phyloP scores from a whole-genome alignment of 2,888 invertebrate species.

The Hydropsyche betteni region DNA sequence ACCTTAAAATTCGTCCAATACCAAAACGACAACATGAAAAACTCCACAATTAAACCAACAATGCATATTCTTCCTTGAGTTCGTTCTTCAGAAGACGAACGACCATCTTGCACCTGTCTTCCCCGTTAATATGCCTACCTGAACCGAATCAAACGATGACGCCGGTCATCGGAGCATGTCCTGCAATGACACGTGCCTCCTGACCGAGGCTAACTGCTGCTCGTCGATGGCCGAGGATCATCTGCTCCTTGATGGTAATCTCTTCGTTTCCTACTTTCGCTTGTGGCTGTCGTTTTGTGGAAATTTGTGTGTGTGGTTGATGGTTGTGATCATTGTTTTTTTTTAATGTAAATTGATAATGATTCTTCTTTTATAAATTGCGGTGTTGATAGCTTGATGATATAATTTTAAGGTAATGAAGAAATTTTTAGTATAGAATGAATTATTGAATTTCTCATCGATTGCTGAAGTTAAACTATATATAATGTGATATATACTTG shows the following conservation, averaged over 20 bases:
- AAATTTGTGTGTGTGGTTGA: neutral
- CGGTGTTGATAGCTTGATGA: too few relatives aligned
- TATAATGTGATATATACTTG: too few relatives aligned
- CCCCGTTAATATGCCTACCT: conserved; percentile 45
- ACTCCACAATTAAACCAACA: too few relatives aligned
- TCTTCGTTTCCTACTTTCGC: too few relatives aligned
- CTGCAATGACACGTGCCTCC: conserved; percentile 14
- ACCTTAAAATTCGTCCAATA: too few relatives aligned
- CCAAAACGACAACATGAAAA: too few relatives aligned
- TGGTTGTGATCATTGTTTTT: neutral
- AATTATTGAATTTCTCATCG: too few relatives aligned
- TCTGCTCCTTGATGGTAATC: conserved; percentile 1
- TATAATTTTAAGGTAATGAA: too few relatives aligned
- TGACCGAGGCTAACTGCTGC: conserved; percentile 1
- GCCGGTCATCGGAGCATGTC: conserved; percentile 43
- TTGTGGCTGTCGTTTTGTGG: neutral
- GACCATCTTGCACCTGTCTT: conserved; percentile 45
- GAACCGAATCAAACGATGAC: conserved; percentile 44
- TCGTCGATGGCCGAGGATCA: neutral
- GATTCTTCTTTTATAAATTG: too few relatives aligned
- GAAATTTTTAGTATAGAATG: too few relatives aligned
- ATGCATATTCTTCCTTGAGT: neutral
- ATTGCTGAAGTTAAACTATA: too few relatives aligned
- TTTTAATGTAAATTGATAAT: too few relatives aligned
- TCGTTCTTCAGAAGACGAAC: conserved; percentile 17